Percentiles rank a stretch among this genome's conserved stretches.
These are phyloP conservation scores for Sialis fuliginosa DNA, from an alignment of 2,888 invertebrate species.

Conservation along the genomic window DNA sequence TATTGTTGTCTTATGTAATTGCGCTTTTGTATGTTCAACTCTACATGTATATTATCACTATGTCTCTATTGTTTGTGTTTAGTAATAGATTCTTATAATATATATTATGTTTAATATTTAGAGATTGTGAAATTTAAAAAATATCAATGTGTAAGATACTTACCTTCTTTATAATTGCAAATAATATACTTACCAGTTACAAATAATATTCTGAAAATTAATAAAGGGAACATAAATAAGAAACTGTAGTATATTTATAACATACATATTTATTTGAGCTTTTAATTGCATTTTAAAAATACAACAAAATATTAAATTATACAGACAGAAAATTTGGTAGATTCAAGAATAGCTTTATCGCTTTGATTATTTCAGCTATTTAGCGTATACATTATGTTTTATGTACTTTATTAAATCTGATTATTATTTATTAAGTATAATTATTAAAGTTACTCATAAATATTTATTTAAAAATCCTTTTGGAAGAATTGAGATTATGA, in stretches of 20 bases:
- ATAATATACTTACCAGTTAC: not conserved
- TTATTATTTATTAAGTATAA: slow-evolving; percentile 22
- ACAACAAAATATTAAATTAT: slow-evolving; percentile 73
- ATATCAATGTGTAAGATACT: too few species aligned
- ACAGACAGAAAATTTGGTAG: slow-evolving; percentile 46
- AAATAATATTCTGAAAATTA: slow-evolving; percentile 3
- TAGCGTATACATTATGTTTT: slow-evolving; percentile 64
- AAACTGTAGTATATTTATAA: slow-evolving; percentile 43
- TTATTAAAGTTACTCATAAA: slow-evolving; percentile 27
- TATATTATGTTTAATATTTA: too few species aligned
- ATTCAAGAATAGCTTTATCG: slow-evolving; percentile 50
- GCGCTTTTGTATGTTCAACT: too few species aligned
- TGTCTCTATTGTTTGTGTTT: too few species aligned
- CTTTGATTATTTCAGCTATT: slow-evolving; percentile 35
- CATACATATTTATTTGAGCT: slow-evolving; percentile 76
- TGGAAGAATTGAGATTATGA: slow-evolving; percentile 42
- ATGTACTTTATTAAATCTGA: slow-evolving; percentile 40
- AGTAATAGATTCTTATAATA: too few species aligned
- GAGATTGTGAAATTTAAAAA: too few species aligned
- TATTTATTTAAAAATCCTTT: slow-evolving; percentile 27
- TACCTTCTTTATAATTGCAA: too few species aligned
- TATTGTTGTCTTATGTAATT: too few species aligned
- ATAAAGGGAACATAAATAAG: slow-evolving; percentile 24
- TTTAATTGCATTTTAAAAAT: slow-evolving; percentile 68
- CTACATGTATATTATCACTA: too few species aligned